Conservation (phyloP, 2,888 invertebrate species). For the Cryptophagus acutangulus region DNA sequence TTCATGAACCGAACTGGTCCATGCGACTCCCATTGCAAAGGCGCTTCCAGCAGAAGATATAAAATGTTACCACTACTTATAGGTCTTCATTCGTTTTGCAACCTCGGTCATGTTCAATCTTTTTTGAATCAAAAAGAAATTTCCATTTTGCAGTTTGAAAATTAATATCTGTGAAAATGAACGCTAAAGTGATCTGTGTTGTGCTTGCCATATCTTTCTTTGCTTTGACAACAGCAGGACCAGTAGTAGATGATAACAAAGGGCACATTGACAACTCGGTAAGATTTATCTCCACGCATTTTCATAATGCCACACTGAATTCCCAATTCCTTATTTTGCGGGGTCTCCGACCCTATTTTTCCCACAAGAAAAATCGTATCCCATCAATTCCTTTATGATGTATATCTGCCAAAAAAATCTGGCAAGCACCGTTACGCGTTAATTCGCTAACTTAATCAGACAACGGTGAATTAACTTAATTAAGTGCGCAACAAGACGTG, state of each 20-base stretch:
- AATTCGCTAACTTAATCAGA: no score
- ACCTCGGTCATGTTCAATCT: conserved; percentile 41
- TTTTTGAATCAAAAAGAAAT: neutral
- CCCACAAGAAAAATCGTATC: no score
- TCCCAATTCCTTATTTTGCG: neutral
- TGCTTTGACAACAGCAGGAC: conserved; percentile 39
- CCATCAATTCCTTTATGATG: neutral
- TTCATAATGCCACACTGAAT: neutral
- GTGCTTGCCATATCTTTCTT: conserved; percentile 37
- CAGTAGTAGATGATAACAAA: conserved; percentile 43
- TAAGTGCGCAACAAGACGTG: neutral
- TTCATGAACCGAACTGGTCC: conserved; percentile 45
- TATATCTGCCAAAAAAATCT: no score
- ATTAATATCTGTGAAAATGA: no score
- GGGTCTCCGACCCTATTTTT: no score
- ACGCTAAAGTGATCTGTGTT: conserved; percentile 44
- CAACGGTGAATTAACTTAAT: neutral
- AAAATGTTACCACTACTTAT: conserved; percentile 44
- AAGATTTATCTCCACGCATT: conserved; percentile 34
- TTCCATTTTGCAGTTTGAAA: no score
- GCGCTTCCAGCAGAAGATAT: conserved; percentile 38
- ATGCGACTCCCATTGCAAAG: conserved; percentile 44
- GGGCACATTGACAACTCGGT: conserved; percentile 45
- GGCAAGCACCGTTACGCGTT: no score
- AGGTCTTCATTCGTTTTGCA: conserved; percentile 44